Base-by-base conservation (phyloP, 2,888 invertebrate species). In the Aphodius granarius region DNA sequence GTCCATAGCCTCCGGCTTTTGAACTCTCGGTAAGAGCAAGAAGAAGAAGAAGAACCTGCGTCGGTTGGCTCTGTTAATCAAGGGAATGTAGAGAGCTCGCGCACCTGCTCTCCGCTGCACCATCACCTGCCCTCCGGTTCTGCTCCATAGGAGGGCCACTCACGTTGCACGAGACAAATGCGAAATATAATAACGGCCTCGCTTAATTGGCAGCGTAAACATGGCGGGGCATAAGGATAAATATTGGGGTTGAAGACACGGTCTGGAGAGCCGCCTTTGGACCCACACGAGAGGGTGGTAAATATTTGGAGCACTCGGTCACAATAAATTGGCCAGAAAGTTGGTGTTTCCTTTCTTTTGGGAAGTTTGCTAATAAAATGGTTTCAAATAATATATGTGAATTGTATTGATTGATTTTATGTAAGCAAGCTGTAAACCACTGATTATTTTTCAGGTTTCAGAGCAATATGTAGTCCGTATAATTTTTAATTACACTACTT, bases 151-250 rank as follows among this genome's bases (percentile, higher is more conserved):
- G 75, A 19, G 22, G 63, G 16, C 75, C 70, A 68, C 68, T 68
- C 68, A 63, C 72, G 72, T 9, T 22, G 20, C 1, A 6, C 19
- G 68, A 68, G 20, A 72, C 72, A 72, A 72, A 72, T 72, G 63
- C 63, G 63, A 72, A 63, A 72, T 72, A 72, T 63, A 72, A 63
- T 72, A 63, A 16, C 17, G 72, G 68, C 68, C 21, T 21, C n/a
- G 68, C 21, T 68, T 72, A 72, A 72, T 72, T 72, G 72, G 63
- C 72, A 63, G 63, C 19, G 72, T 63, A 72, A 72, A 72, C 72
- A 72, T 21, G 21, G 20, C 20, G 17, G 20, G 21, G 63, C 63
- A 18, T 20, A 72, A 21, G 63, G 72, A 63, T 63, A 72, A 19
- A 18, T 43, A 43, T 43, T 43, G 66, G 66, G 20, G 68, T n/a